phyloP scores from a whole-genome alignment of 2,888 invertebrate genomes.

The Dynastes maya region DNA sequence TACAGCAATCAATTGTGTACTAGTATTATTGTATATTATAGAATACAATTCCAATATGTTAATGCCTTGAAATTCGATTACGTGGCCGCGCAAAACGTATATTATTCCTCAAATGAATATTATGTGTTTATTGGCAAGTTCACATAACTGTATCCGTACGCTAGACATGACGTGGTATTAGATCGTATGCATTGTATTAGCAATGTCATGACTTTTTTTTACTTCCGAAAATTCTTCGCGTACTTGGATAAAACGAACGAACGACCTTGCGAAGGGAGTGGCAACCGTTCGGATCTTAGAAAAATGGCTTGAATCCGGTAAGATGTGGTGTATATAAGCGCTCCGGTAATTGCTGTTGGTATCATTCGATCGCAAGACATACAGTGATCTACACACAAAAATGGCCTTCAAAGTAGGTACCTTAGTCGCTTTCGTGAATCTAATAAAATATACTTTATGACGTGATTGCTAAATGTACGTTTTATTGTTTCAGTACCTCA shows the following conservation, averaged over 20 bases:
- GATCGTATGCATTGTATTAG: constrained; percentile 18
- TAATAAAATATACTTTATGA: background rate
- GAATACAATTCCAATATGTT: too few relatives aligned
- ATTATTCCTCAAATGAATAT: background rate
- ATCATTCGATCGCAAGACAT: constrained; percentile 63
- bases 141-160: constrained; percentile 27
- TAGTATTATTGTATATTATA: too few relatives aligned
- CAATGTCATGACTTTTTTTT: constrained; percentile 35
- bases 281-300: constrained; percentile 27
- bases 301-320: constrained; percentile 45
- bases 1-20: too few relatives aligned
- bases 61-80: too few relatives aligned
- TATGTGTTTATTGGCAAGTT: constrained; percentile 2
- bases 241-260: constrained; percentile 18
- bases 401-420: constrained; percentile 55
- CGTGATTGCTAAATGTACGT: background rate
- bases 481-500: constrained; percentile 46
- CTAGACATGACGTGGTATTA: constrained; percentile 13
- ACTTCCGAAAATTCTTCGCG: constrained; percentile 44
- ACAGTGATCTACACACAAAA: constrained; percentile 49
- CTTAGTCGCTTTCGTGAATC: background rate
- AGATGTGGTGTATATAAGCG: constrained; percentile 34
- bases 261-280: constrained; percentile 47
- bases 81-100: too few relatives aligned
- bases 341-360: constrained; percentile 26